Base-by-base conservation (phyloP, 2,888 invertebrate genomes). In the Hirtodrosophila duncani region DNA sequence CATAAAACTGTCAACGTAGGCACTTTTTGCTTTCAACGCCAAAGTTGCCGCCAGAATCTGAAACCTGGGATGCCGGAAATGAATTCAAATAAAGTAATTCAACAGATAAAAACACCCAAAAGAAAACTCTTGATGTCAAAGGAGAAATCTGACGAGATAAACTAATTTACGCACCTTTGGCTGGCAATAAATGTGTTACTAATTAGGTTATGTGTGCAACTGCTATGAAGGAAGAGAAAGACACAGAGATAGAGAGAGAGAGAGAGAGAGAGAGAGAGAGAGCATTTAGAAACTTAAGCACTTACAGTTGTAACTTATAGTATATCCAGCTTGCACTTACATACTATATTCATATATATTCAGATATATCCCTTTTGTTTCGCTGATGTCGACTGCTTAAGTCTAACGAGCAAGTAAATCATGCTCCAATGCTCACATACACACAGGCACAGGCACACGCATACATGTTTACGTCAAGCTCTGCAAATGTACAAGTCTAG, bases 51-150 rank as follows among this genome's bases (percentile, higher is more conserved):
- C n/a, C n/a, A n/a, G n/a, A n/a, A n/a, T n/a, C n/a, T 37, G n/a
- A 26, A 20, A 11, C n/a, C n/a, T n/a, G n/a, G n/a, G 29, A 23
- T 13, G 21, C 23, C 3, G 34, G 18, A 46, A 49, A 29, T 48
- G 27, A 69, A 66, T 69, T 67, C 57, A 69, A 69, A 66, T 67
- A 66, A 69, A 57, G 59, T 69, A 63, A 63, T 69, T 69, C 51
- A 43, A 36, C 55, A 43, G 53, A 59, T 53, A 31, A 53, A 42
- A 45, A 53, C 45, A 61, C 23, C 11, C 30, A 34, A 57, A 41
- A 24, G 5, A 33, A 20, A 34, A 9, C 16, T 31, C 20, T 3
- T 10, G 10, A 1, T 27, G 31, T 33, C 13, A 29, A 23, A 36
- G 14, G 13, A 21, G 33, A 30, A 20, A 53, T 27, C 26, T 46